phyloP scores from a whole-genome alignment of 2,113 vertebrate genomes.

The Tupaia chinensis region DNA sequence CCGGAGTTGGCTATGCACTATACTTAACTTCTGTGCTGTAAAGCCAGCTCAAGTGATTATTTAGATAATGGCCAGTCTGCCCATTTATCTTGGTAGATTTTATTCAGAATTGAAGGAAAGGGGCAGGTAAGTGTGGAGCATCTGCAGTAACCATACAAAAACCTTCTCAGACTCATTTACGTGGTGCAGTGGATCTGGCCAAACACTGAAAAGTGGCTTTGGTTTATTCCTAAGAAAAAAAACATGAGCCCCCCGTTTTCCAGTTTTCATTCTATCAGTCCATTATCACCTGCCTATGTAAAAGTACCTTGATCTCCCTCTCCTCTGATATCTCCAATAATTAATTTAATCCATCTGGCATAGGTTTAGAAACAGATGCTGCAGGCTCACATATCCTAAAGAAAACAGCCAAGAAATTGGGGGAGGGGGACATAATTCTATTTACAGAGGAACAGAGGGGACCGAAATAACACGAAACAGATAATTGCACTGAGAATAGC shows the following conservation, averaged over 20 bases:
- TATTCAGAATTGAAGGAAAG: not conserved
- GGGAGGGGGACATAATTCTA: not conserved
- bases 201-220: not conserved
- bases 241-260: not conserved
- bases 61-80: not conserved
- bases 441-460: not conserved
- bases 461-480: not conserved
- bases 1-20: too few species aligned
- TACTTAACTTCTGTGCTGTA: too few species aligned
- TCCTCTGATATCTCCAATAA: slow-evolving; percentile 47
- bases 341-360: slow-evolving; percentile 55
- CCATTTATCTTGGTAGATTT: not conserved
- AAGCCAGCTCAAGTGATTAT: not conserved
- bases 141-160: not conserved
- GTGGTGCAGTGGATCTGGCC: not conserved
- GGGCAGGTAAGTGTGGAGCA: too few species aligned
- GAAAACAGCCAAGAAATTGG: slow-evolving; percentile 21
- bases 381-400: not conserved
- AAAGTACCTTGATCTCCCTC: slow-evolving; percentile 2
- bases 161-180: not conserved
- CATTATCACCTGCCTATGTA: not conserved
- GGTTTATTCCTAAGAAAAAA: not conserved
- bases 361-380: slow-evolving; percentile 47
- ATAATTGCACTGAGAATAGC: not conserved
- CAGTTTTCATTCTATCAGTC: not conserved